Conservation (phyloP, 2,888 invertebrate genomes). For the Drosophila diplacantha region DNA sequence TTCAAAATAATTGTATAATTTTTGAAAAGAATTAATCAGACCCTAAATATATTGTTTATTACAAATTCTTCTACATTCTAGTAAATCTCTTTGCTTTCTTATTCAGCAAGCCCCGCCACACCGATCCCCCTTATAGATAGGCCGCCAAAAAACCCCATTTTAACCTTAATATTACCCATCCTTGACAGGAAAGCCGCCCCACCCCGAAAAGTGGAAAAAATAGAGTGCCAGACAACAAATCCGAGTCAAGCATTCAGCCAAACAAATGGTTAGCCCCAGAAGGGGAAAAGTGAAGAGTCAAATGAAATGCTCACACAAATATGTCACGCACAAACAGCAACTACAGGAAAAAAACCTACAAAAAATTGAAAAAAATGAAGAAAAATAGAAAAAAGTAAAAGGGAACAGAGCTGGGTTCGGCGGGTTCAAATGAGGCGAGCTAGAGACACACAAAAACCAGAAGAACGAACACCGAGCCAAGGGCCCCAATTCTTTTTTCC, state of each 20-base stretch:
- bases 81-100: not conserved
- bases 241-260: conserved; percentile 33
- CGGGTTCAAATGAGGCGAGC: conserved; percentile 39
- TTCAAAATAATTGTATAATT: fast-evolving
- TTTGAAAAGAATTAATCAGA: not conserved
- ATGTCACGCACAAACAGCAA: conserved; percentile 45
- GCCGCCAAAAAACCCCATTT: not conserved
- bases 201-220: not conserved
- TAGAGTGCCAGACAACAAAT: conserved; percentile 30
- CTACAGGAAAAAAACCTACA: not conserved
- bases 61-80: not conserved
- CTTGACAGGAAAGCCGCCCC: not conserved
- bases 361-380: conserved; percentile 14
- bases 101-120: not conserved
- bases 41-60: not conserved
- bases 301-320: conserved; percentile 42
- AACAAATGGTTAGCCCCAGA: conserved; percentile 34
- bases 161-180: not conserved
- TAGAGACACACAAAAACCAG: conserved; percentile 19
- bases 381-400: conserved; percentile 13
- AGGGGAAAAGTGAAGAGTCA: conserved; percentile 38
- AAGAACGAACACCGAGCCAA: conserved; percentile 1
- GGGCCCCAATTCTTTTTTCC: conserved; percentile 10
- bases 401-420: conserved; percentile 25
- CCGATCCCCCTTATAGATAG: conserved; percentile 11